Evolutionary conservation across 2,113 vertebrate genomes (phyloP), one percentile per base, ranked within the genome.

Genomic region (Datnioides undecimradiatus): DNA sequence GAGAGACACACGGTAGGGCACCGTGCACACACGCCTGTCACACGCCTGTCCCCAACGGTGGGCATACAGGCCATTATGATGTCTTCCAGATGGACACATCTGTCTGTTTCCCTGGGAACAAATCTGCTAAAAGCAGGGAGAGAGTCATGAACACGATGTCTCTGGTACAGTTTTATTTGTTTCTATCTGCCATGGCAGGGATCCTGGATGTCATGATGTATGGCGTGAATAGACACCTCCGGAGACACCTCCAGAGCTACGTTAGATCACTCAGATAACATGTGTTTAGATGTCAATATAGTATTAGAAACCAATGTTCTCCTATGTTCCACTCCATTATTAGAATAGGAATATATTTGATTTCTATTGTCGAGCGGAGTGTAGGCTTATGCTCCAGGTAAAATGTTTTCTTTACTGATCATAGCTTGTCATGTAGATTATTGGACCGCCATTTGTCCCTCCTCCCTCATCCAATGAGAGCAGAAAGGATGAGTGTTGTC

Each of bases 21-120:
- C 11, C 34, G 21, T 73, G 82, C 74, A 52, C 76, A 68, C 81
- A 82, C 51, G 74, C 79, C 88, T 91, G 93, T 92, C 90, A 92
- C 87, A 83, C 52, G 82, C 83, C 65, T 90, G 92, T 92, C 89
- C 93, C 92, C 84, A 75, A 59, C 34, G 65, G 86, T 85, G 82
- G 82, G 75, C 82, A 74, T 41, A 64, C 65, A 29, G 90, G 87
- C 89, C 88, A 87, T 91, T 87, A 87, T 89, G 86, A 92, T 90
- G 88, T 90, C 90, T 88, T 91, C 87, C 89, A 91, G 90, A 93
- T 85, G 91, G 91, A 95, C 91, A 92, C 90, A 87, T 91, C 85
- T 92, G 87, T 89, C 80, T 82, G 69, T 88, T 87, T 90, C 76
- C 72, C 38, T 64, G 52, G 65, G 78, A 91, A 81, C 78, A 89